phyloP scores from a whole-genome alignment of 2,797 vertebrate genomes.

The Xenops minutus region DNA sequence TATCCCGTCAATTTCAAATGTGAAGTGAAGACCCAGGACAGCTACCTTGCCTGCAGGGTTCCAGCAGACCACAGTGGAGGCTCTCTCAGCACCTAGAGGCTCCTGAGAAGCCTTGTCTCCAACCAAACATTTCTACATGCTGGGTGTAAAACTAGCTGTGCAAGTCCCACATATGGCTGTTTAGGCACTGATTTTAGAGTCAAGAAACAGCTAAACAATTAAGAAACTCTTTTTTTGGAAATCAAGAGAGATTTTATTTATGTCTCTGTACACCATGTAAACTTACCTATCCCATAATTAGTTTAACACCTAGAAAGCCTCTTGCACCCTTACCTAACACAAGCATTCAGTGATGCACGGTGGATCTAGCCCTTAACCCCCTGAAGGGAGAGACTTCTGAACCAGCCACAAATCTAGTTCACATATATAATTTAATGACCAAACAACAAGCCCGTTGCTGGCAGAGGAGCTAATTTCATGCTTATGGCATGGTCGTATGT shows the following conservation, averaged over 20 bases:
- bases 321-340: not conserved
- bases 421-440: not conserved
- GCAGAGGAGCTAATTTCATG: not conserved
- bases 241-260: not conserved
- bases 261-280: fast-evolving
- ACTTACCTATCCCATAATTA: not conserved
- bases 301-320: not conserved
- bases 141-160: not conserved
- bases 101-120: not conserved
- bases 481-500: fast-evolving
- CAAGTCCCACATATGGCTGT: not conserved
- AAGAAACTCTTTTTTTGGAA: not conserved
- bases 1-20: constrained; percentile 6
- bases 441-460: not conserved
- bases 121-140: not conserved
- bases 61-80: not conserved
- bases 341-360: not conserved
- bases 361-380: not conserved
- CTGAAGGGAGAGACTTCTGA: not conserved
- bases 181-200: not conserved
- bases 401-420: not conserved
- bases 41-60: not conserved
- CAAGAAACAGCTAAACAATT: not conserved
- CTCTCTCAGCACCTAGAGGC: not conserved
- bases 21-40: not conserved